Conservation (phyloP, 2,113 vertebrate species). For the Trogon melanurus region DNA sequence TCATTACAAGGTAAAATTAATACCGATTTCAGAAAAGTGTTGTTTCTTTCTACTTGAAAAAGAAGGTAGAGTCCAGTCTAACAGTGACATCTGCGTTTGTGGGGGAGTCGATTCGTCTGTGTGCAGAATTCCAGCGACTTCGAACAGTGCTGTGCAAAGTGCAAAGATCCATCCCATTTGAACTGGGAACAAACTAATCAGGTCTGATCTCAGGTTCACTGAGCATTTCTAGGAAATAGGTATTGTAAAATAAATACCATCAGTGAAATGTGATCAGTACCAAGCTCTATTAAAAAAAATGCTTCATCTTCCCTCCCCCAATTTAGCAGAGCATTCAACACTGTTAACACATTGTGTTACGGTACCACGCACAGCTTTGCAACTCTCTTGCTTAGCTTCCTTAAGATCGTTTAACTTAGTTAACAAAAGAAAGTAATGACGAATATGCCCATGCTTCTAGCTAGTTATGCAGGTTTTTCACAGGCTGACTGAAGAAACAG, state of each 20-base stretch:
- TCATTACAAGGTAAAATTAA: not conserved
- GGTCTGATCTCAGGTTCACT: conserved; percentile 2
- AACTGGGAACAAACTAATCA: not conserved
- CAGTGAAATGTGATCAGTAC: not conserved
- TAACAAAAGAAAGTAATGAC: not conserved
- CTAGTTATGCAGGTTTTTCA: not conserved
- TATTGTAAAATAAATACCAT: not conserved
- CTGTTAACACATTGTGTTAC: not conserved
- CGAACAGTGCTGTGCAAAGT: conserved; percentile 27
- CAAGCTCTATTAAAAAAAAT: not conserved
- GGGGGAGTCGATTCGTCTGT: not conserved
- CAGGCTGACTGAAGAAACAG: not conserved
- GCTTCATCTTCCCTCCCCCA: not conserved
- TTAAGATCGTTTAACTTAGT: not conserved
- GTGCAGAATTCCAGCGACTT: not conserved
- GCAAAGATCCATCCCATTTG: conserved; percentile 16
- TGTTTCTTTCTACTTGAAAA: not conserved
- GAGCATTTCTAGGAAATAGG: not conserved
- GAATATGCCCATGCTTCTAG: not conserved
- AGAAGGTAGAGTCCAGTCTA: not conserved
- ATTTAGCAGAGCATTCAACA: not conserved
- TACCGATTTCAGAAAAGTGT: not conserved
- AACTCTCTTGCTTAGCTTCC: not conserved
- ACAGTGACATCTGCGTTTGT: fast-evolving
- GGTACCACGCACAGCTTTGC: not conserved